Conservation (phyloP, 2,888 invertebrate genomes). For the Stenoptilia bipunctidactyla region DNA sequence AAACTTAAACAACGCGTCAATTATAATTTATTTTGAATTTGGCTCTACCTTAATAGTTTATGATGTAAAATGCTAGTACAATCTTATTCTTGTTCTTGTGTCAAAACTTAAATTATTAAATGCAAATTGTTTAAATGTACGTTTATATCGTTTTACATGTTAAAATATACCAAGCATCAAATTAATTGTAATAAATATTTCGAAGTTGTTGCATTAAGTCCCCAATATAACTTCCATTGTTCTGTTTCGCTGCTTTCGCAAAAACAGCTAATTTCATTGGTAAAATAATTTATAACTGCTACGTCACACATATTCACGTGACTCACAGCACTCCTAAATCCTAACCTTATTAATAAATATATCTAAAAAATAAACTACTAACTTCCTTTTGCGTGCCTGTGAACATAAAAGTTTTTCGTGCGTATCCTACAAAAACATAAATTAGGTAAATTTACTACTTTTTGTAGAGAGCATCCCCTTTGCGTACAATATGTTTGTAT, state of each 20-base stretch:
- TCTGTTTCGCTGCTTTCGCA: not conserved
- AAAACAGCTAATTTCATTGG: constrained; percentile 23
- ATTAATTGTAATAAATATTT: too few species aligned
- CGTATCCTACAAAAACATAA: constrained; percentile 67
- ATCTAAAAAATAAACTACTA: constrained; percentile 43
- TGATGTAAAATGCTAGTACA: too few species aligned
- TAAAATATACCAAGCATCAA: too few species aligned
- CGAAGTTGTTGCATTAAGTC: too few species aligned
- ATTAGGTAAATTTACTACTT: constrained; percentile 61
- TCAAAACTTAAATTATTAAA: too few species aligned
- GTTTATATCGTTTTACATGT: too few species aligned
- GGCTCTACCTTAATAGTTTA: too few species aligned
- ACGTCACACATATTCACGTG: constrained; percentile 36
- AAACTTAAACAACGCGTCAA: too few species aligned
- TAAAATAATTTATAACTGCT: constrained; percentile 30
- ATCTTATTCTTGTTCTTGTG: too few species aligned
- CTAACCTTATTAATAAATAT: constrained; percentile 53
- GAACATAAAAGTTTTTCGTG: constrained; percentile 65
- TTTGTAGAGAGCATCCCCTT: constrained; percentile 64
- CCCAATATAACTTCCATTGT: not conserved
- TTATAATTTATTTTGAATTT: too few species aligned
- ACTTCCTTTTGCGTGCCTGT: constrained; percentile 64
- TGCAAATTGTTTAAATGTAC: too few species aligned
- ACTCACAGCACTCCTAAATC: constrained; percentile 36
- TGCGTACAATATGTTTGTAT: constrained; percentile 61